phyloP scores from a whole-genome alignment of 2,113 vertebrate species.

The Tachysurus vachellii region DNA sequence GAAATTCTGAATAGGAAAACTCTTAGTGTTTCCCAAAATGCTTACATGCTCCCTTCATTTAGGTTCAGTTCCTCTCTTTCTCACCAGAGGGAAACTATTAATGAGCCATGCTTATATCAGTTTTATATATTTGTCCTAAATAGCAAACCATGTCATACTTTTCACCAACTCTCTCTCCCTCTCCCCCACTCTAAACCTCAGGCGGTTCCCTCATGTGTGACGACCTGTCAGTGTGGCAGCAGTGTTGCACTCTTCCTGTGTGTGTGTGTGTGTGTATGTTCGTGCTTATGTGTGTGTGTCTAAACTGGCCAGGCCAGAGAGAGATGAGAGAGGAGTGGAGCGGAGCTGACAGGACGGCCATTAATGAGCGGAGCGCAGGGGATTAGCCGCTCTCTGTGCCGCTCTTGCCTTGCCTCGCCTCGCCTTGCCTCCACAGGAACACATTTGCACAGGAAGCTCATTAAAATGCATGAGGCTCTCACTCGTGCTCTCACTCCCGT shows the following conservation, averaged over 20 bases:
- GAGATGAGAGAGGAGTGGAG: constrained; percentile 49
- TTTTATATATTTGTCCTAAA: constrained; percentile 32
- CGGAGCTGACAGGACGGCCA: constrained; percentile 70
- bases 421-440: constrained; percentile 70
- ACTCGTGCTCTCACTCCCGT: constrained; percentile 57
- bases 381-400: constrained; percentile 74
- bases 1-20: neutral
- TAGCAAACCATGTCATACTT: constrained; percentile 19
- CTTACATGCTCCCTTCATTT: constrained; percentile 3
- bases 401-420: constrained; percentile 70
- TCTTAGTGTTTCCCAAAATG: constrained; percentile 21
- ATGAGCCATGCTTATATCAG: constrained; percentile 14
- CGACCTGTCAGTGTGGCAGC: constrained; percentile 79
- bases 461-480: constrained; percentile 83
- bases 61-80: neutral
- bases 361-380: constrained; percentile 77
- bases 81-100: constrained; percentile 6
- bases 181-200: constrained; percentile 50
- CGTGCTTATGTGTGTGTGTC: constrained; percentile 26
- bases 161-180: constrained; percentile 37
- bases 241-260: constrained; percentile 65
- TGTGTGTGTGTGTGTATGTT: constrained; percentile 55
- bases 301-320: constrained; percentile 52
- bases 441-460: constrained; percentile 84
- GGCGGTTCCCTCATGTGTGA: constrained; percentile 78